These are phyloP conservation scores for Heptranchias perlo DNA, from an alignment of 2,113 vertebrate species.

Conservation along the genomic window DNA sequence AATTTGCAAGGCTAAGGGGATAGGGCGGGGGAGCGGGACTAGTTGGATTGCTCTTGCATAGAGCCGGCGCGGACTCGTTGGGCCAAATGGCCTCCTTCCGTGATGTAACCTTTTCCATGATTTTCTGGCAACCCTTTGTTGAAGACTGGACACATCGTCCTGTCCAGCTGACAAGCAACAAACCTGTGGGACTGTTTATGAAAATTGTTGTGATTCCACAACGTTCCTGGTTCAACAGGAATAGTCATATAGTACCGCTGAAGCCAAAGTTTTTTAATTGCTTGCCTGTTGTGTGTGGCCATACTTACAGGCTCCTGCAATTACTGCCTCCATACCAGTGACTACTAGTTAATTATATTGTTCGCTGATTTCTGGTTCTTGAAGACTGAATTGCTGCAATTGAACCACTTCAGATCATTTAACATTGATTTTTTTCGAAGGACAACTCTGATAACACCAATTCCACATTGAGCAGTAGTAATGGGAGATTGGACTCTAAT, in stretches of 20 bases:
- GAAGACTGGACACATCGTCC: too few relatives aligned
- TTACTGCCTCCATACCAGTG: neutral
- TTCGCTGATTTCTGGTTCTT: neutral
- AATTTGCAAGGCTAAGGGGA: too few relatives aligned
- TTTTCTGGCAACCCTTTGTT: too few relatives aligned
- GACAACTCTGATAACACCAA: neutral
- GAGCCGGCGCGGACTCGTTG: too few relatives aligned
- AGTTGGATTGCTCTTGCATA: too few relatives aligned
- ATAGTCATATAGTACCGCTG: neutral
- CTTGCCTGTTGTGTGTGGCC: neutral
- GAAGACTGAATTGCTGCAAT: constrained; percentile 20
- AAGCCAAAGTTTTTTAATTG: neutral
- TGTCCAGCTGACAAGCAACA: too few relatives aligned
- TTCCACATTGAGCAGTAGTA: constrained; percentile 18
- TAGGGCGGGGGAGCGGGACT: too few relatives aligned
- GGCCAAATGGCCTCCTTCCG: too few relatives aligned
- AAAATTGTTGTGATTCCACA: too few relatives aligned
- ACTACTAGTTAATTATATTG: neutral
- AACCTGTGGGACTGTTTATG: too few relatives aligned
- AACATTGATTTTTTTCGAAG: constrained; percentile 21
- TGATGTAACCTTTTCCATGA: too few relatives aligned
- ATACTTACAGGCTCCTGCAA: neutral
- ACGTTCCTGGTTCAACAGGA: neutral
- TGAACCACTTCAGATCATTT: constrained; percentile 16
- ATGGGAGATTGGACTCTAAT: neutral